Evolutionary conservation across 2,113 vertebrate species (phyloP), one percentile per base, ranked within the genome.

Genomic region (Sialia sialis): DNA sequence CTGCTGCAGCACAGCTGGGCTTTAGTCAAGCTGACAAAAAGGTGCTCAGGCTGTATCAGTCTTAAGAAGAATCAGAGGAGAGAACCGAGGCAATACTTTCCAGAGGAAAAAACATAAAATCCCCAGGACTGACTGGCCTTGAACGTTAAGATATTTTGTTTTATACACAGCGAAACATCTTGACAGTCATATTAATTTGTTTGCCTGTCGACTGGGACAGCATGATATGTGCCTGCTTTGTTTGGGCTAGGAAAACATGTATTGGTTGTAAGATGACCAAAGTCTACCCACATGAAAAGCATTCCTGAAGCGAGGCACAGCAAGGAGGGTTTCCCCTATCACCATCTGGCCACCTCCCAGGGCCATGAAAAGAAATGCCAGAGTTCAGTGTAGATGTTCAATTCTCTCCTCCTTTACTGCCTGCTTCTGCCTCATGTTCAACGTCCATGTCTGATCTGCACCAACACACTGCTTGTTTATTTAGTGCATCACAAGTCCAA

Each of bases 321-420:
- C 63, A 49, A 54, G 29, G 55, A 70, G 13, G 12, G 26, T 66
- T 93, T 77, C 22, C 74, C 30, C n/a, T 87, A 55, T 58, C 56
- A 51, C 41, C 0, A 0, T 5, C 38, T 60, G 17, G 17, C 59
- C 30, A 56, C 29, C 26, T 93, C 63, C 38, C 67, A 76, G 54
- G 1, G 60, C 55, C 63, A 34, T 11, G 54, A 69, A 15, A 46
- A 83, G 81, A 54, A 73, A 54, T 3, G 8, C 11, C 46, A 7
- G 34, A 48, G 30, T 38, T 46, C 0, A 0, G 14, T 13, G n/a
- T 29, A 64, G 56, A 74, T 58, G 16, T 27, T 82, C 0, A 2
- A 39, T 68, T 81, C 48, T 36, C 84, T 64, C 78, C 66, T 85
- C 41, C 30, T 77, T 58, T 66, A 32, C 34, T 8, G 2, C 59